phyloP scores from a whole-genome alignment of 1,140 invertebrate species.

The Drosophila ercepeae region DNA sequence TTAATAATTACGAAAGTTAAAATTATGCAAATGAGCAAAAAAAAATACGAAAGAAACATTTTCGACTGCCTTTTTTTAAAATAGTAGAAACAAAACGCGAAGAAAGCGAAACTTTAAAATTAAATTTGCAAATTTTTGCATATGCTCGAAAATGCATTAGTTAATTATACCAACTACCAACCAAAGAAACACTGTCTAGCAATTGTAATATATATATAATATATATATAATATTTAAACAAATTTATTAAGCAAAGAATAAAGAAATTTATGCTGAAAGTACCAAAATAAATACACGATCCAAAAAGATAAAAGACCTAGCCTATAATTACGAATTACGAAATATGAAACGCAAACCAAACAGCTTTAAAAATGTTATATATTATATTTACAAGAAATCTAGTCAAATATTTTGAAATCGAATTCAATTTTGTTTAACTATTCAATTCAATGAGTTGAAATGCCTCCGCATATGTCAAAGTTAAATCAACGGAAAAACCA shows the following conservation, averaged over 20 bases:
- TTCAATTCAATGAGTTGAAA: slow-evolving; percentile 48
- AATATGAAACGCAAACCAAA: slow-evolving; percentile 54
- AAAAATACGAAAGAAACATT: slow-evolving; percentile 65
- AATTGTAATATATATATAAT: slow-evolving; percentile 50
- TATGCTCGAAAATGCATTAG: slow-evolving; percentile 71
- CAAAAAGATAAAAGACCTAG: slow-evolving; percentile 66
- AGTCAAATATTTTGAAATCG: slow-evolving; percentile 52
- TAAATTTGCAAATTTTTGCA: slow-evolving; percentile 61
- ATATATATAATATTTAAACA: slow-evolving; percentile 57
- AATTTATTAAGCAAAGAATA: slow-evolving; percentile 59
- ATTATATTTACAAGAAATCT: slow-evolving; percentile 67
- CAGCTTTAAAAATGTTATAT: slow-evolving; percentile 70
- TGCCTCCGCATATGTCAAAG: slow-evolving; percentile 66
- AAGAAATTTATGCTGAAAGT: slow-evolving; percentile 68
- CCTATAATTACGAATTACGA: slow-evolving; percentile 48
- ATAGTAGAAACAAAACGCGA: slow-evolving; percentile 39
- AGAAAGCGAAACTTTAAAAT: slow-evolving; percentile 45
- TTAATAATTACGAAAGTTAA: slow-evolving; percentile 54
- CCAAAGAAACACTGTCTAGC: slow-evolving; percentile 46
- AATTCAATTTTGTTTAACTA: slow-evolving; percentile 27
- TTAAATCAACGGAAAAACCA: slow-evolving; percentile 20
- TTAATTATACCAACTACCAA: slow-evolving; percentile 41
- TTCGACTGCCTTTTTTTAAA: slow-evolving; percentile 81
- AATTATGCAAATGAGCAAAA: slow-evolving; percentile 46
- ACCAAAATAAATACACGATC: slow-evolving; percentile 61